Evolutionary conservation across 2,113 vertebrate species (phyloP).

Genomic region (Origma solitaria): DNA sequence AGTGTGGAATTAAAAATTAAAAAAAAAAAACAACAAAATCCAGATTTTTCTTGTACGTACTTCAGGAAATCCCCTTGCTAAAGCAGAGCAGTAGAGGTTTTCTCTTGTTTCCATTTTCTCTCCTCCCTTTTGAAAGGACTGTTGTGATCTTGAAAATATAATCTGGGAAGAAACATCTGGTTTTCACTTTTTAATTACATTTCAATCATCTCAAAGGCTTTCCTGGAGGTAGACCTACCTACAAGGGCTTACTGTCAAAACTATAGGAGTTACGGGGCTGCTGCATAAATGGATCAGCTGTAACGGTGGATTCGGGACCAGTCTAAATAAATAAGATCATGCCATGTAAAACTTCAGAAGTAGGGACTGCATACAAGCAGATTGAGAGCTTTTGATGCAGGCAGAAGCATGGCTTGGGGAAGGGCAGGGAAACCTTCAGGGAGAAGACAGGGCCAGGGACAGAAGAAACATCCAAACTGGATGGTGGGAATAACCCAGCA

Average conservation of each 20-base stretch:
- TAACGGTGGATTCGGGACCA: conserved; percentile 5
- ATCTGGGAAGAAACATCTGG: conserved; percentile 45
- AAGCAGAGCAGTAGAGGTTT: not conserved
- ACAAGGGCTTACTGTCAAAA: conserved; percentile 40
- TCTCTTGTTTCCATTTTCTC: not conserved
- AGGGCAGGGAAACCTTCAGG: not conserved
- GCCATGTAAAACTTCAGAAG: not conserved
- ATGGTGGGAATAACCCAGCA: fast-evolving
- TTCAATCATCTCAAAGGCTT: conserved; percentile 36
- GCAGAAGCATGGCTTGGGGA: not conserved
- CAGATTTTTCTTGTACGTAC: not conserved
- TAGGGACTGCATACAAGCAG: not conserved
- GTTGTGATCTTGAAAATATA: conserved; percentile 17
- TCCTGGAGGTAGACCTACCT: conserved; percentile 15
- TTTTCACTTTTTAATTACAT: conserved; percentile 58
- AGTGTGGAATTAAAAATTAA: not conserved
- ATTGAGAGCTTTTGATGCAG: fast-evolving
- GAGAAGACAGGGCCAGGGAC: not conserved
- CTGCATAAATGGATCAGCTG: not conserved
- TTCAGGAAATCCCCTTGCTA: not conserved
- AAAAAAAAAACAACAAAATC: not conserved
- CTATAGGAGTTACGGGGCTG: not conserved
- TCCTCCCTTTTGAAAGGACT: conserved; percentile 1
- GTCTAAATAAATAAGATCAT: not conserved
- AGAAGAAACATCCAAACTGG: not conserved